Evolutionary conservation across 2,797 vertebrate genomes (phyloP).

Genomic region (Babyrousa celebensis): DNA sequence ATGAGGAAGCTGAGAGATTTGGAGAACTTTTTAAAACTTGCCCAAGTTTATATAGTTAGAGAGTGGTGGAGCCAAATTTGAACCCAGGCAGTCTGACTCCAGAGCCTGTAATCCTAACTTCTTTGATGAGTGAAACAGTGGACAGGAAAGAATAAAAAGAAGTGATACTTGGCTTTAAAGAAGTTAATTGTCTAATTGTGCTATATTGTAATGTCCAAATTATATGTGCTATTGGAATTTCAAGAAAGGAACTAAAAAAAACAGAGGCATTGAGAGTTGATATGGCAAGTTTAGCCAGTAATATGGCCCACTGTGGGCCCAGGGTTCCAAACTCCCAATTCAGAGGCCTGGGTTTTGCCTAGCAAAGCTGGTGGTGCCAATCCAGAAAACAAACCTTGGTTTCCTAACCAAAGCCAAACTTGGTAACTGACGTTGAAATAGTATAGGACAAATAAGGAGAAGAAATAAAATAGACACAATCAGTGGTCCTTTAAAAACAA

Average conservation of each 20-base stretch:
- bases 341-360: constrained; percentile 19
- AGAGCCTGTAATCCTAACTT: constrained; percentile 47
- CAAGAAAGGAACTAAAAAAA: constrained; percentile 62
- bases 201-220: not conserved
- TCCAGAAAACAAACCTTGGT: constrained; percentile 20
- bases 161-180: constrained; percentile 50
- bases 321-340: not conserved
- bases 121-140: constrained; percentile 33
- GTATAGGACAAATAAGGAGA: constrained; percentile 73
- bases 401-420: not conserved
- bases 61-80: constrained; percentile 32
- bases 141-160: constrained; percentile 58
- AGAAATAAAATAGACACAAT: constrained; percentile 60
- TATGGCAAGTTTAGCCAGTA: constrained; percentile 31
- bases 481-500: constrained; percentile 48
- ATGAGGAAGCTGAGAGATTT: constrained; percentile 25
- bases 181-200: constrained; percentile 44
- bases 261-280: not conserved
- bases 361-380: constrained; percentile 35
- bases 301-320: not conserved
- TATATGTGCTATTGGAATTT: constrained; percentile 29
- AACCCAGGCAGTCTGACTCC: not conserved
- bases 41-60: constrained; percentile 36
- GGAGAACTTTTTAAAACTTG: constrained; percentile 55
- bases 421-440: constrained; percentile 72